Percentiles rank a stretch among this genome's conserved stretches.
These are phyloP conservation scores for Probosciger aterrimus DNA, from an alignment of 2,113 vertebrate species.

Conservation along the genomic window DNA sequence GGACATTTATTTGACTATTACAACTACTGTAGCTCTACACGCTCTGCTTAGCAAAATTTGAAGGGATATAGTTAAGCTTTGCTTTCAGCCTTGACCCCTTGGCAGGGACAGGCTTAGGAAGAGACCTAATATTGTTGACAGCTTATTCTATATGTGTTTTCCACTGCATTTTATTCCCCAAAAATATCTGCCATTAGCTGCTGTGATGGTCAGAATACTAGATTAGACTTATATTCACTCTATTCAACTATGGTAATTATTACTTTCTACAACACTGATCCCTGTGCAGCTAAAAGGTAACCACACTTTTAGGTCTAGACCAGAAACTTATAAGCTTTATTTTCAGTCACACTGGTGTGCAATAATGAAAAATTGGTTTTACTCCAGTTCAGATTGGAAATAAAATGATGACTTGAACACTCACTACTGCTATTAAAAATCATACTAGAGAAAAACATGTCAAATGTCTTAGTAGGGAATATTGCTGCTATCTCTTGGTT, in stretches of 20 bases:
- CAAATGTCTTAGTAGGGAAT: not conserved
- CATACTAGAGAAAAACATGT: not conserved
- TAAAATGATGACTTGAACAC: not conserved
- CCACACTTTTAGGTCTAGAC: not conserved
- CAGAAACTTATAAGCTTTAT: not conserved
- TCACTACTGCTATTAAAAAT: not conserved
- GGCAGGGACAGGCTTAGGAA: not conserved
- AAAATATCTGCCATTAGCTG: not conserved
- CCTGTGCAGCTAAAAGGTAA: not conserved
- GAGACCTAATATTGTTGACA: not conserved
- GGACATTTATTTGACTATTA: not conserved
- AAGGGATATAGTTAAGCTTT: not conserved
- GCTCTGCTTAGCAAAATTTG: not conserved
- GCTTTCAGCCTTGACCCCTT: not conserved
- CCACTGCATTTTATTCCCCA: not conserved
- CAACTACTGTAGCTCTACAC: not conserved
- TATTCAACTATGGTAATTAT: not conserved
- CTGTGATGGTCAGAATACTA: not conserved
- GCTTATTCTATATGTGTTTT: not conserved
- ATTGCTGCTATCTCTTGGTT: not conserved
- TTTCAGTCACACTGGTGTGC: not conserved
- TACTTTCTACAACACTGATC: not conserved
- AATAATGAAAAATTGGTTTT: not conserved
- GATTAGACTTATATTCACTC: not conserved
- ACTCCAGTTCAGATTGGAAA: not conserved